phyloP scores from a whole-genome alignment of 2,888 invertebrate species.

The Erannis defoliaria region DNA sequence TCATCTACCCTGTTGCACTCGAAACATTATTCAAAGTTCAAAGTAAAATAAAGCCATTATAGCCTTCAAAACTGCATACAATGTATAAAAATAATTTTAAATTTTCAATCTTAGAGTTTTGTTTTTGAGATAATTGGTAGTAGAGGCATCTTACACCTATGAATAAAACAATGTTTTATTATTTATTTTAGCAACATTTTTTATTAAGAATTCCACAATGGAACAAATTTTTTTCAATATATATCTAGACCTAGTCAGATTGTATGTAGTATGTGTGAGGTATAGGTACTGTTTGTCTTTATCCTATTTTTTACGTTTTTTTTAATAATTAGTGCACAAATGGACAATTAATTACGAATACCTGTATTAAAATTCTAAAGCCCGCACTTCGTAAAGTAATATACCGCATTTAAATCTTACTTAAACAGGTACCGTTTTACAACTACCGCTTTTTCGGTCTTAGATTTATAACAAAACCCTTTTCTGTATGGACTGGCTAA shows the following conservation, averaged over 20 bases:
- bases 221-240: conserved; percentile 83
- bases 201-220: conserved; percentile 87
- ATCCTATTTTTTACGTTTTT: conserved; percentile 40
- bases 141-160: conserved; percentile 4
- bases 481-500: conserved; percentile 22
- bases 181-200: conserved; percentile 86
- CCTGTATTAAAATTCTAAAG: conserved; percentile 67
- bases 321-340: conserved; percentile 66
- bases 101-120: no score
- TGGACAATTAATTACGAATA: conserved; percentile 68
- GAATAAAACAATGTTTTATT: conserved; percentile 65
- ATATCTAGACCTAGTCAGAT: conserved; percentile 80
- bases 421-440: conserved; percentile 27
- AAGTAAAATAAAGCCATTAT: no score
- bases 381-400: conserved; percentile 44
- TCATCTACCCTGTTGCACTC: no score
- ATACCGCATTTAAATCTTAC: conserved; percentile 48
- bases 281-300: conserved; percentile 61
- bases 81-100: no score
- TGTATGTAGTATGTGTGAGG: conserved; percentile 69
- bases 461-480: conserved; percentile 35
- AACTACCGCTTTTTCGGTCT: conserved; percentile 20
- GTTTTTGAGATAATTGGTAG: not conserved
- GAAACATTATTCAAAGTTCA: no score
- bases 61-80: no score